A percentile compares a stretch with the other conserved stretches of the same genome.
These are phyloP conservation scores for Andrena praecox DNA, from an alignment of 2,888 invertebrate genomes.

Conservation along the genomic window DNA sequence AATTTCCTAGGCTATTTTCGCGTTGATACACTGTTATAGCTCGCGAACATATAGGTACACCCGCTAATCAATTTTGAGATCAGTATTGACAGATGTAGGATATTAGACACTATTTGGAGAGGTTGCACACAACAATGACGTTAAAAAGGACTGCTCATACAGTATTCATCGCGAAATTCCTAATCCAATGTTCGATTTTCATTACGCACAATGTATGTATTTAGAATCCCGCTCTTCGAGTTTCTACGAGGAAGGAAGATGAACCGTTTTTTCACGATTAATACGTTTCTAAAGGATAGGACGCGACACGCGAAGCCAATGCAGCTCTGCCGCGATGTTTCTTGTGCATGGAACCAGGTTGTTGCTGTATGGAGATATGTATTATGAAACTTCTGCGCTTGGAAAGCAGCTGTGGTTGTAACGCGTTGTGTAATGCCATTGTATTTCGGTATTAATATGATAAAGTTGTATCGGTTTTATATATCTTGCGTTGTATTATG, in stretches of 20 bases:
- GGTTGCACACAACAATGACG: not conserved
- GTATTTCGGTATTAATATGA: constrained; percentile 39
- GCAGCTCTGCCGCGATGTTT: not conserved
- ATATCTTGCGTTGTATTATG: no score
- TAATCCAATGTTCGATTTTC: not conserved
- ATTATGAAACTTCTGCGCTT: not conserved
- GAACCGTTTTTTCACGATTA: not conserved
- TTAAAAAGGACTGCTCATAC: not conserved
- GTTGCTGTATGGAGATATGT: not conserved
- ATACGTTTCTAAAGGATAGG: not conserved
- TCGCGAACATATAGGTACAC: not conserved
- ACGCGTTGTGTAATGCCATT: constrained; percentile 26
- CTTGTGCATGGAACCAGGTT: constrained; percentile 8
- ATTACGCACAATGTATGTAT: constrained; percentile 4
- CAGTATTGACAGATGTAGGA: not conserved
- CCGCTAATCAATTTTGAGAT: not conserved
- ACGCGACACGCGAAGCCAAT: not conserved
- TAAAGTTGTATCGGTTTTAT: constrained; percentile 61
- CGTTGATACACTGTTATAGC: not conserved
- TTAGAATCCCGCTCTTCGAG: constrained; percentile 3
- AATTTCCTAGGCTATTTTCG: no score
- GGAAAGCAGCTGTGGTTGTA: not conserved
- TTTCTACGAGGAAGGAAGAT: not conserved
- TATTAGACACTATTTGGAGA: not conserved
- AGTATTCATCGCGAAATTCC: constrained; percentile 3